Evolutionary conservation across 1,140 invertebrate genomes (phyloP).

Genomic region (Calosoma granatense): DNA sequence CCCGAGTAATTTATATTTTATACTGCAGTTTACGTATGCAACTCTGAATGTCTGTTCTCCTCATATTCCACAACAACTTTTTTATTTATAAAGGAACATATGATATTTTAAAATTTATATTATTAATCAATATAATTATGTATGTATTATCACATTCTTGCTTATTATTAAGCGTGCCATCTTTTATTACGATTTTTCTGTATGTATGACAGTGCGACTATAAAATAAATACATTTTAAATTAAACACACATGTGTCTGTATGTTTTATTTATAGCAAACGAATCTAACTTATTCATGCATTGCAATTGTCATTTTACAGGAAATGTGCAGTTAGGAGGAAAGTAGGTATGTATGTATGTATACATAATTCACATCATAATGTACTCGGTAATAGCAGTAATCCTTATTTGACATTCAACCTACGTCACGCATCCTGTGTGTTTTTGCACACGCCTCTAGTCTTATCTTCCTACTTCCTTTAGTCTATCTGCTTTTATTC

Average conservation of each 20-base stretch:
- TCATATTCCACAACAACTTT: background rate
- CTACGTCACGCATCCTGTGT: too few relatives aligned
- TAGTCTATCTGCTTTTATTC: too few relatives aligned
- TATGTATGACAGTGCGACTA: constrained; percentile 6
- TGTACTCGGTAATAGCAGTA: too few relatives aligned
- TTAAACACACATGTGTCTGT: constrained; percentile 1
- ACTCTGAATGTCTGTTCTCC: background rate
- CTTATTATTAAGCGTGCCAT: constrained; percentile 9
- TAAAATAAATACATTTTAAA: constrained; percentile 9
- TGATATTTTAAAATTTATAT: constrained; percentile 6
- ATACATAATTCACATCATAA: too few relatives aligned
- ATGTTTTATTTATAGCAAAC: too few relatives aligned
- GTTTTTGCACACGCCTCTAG: too few relatives aligned
- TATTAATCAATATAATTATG: constrained; percentile 1
- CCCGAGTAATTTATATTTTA: constrained; percentile 7
- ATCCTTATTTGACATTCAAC: too few relatives aligned
- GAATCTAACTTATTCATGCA: too few relatives aligned
- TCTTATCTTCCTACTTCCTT: too few relatives aligned
- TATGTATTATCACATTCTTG: background rate
- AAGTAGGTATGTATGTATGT: too few relatives aligned
- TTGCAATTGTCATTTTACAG: too few relatives aligned
- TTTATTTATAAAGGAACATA: background rate
- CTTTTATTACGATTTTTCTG: background rate
- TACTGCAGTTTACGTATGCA: background rate
- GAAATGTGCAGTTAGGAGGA: too few relatives aligned